Conservation (phyloP, 2,888 invertebrate species). For the Orthosia gracilis region DNA sequence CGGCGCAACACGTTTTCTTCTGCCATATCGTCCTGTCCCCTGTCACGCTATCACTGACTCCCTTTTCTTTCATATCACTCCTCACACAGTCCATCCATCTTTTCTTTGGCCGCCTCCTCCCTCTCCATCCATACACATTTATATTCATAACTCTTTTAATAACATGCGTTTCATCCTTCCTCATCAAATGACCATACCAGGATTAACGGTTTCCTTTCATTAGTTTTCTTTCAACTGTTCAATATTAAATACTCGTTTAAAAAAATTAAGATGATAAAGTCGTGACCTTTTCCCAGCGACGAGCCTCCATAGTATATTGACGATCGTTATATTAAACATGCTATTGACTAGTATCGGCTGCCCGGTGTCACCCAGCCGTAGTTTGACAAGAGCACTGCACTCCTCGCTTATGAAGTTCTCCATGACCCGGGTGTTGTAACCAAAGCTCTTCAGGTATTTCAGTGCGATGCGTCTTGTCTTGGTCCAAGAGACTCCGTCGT, state of each 20-base stretch:
- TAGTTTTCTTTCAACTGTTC: too few species aligned
- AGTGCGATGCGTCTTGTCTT: slow-evolving; percentile 92
- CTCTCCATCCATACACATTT: too few species aligned
- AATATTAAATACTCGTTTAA: background rate
- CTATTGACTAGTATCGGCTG: slow-evolving; percentile 88
- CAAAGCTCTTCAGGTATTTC: slow-evolving; percentile 92
- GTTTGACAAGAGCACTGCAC: slow-evolving; percentile 90
- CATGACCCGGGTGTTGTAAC: slow-evolving; percentile 92
- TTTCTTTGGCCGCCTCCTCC: too few species aligned
- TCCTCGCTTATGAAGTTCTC: slow-evolving; percentile 92
- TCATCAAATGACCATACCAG: too few species aligned
- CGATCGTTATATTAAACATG: slow-evolving; percentile 92
- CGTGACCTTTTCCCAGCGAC: slow-evolving; percentile 92
- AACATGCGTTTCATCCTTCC: too few species aligned
- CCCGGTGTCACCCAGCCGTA: slow-evolving; percentile 78
- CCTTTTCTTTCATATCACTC: too few species aligned
- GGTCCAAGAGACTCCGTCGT: slow-evolving; percentile 93
- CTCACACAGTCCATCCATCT: too few species aligned
- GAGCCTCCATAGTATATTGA: slow-evolving; percentile 94
- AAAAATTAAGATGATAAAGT: slow-evolving; percentile 6
- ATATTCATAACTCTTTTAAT: too few species aligned
- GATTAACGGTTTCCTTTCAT: too few species aligned
- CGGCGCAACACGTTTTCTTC: too few species aligned
- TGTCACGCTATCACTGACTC: too few species aligned
- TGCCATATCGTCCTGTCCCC: too few species aligned